Evolutionary conservation across 1,140 invertebrate genomes (phyloP).

Genomic region (Euwallacea similis): DNA sequence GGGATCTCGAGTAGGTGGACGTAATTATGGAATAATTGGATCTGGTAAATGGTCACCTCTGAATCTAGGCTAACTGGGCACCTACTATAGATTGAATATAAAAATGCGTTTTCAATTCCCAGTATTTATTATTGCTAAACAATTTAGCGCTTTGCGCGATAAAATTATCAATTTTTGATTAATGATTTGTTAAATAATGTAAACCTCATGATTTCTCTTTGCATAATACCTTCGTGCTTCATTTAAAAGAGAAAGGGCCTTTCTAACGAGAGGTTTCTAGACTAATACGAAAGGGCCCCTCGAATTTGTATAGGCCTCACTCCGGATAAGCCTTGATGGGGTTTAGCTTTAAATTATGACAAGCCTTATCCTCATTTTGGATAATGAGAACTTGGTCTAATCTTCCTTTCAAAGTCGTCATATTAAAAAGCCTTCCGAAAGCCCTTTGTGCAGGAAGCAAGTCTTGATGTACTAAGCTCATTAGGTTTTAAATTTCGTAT

Average conservation of each 20-base stretch:
- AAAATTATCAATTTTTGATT: no score
- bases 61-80: constrained; percentile 8
- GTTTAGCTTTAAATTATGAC: no score
- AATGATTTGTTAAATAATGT: no score
- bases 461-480: no score
- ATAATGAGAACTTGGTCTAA: not conserved
- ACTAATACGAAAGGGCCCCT: no score
- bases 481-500: no score
- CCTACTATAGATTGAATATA: not conserved
- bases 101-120: constrained; percentile 1
- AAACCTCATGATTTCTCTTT: no score
- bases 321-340: no score
- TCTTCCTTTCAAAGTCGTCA: not conserved
- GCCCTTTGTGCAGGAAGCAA: not conserved
- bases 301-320: no score
- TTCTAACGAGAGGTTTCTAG: no score
- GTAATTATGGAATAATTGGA: constrained; percentile 12
- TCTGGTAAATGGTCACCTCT: constrained; percentile 4
- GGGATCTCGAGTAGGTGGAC: not conserved
- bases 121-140: not conserved
- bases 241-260: no score
- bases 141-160: not conserved
- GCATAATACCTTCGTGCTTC: no score
- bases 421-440: not conserved
- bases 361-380: constrained; percentile 1